Percentiles rank a stretch among this genome's conserved stretches.
phyloP scores from a whole-genome alignment of 2,888 invertebrate species.

The Bugula neritina region DNA sequence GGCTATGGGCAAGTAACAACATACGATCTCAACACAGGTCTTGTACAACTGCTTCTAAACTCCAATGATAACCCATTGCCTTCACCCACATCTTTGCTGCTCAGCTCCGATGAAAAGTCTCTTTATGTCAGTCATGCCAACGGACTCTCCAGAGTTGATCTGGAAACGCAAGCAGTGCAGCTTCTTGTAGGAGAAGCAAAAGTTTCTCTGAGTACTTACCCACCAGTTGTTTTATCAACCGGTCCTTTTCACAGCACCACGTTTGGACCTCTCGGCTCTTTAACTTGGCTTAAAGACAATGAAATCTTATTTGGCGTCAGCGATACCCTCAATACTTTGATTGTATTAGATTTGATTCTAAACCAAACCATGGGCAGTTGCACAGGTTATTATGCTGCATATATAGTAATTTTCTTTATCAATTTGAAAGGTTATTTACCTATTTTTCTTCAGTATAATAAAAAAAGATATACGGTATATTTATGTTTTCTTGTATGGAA shows the following conservation, averaged over 20 bases:
- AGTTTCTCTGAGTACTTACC: neutral
- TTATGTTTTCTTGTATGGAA: too few relatives aligned
- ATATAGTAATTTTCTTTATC: too few relatives aligned
- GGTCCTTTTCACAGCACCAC: neutral
- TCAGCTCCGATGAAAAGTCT: neutral
- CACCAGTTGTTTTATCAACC: neutral
- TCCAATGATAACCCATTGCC: neutral
- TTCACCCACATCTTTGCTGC: neutral
- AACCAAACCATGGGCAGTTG: too few relatives aligned
- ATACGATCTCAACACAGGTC: neutral
- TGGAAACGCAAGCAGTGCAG: neutral
- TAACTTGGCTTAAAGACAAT: neutral
- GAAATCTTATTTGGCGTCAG: neutral
- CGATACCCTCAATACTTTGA: neutral
- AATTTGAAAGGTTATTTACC: too few relatives aligned
- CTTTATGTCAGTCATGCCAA: neutral
- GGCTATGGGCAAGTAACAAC: neutral
- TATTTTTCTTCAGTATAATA: too few relatives aligned
- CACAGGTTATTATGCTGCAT: too few relatives aligned
- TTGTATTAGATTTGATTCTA: neutral
- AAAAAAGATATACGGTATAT: too few relatives aligned
- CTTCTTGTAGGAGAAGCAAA: neutral
- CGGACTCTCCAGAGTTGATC: constrained; percentile 1
- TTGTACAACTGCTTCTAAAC: neutral
- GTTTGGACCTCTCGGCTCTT: neutral